Base-by-base conservation (phyloP, 2,797 vertebrate genomes). In the Siniperca obscura region DNA sequence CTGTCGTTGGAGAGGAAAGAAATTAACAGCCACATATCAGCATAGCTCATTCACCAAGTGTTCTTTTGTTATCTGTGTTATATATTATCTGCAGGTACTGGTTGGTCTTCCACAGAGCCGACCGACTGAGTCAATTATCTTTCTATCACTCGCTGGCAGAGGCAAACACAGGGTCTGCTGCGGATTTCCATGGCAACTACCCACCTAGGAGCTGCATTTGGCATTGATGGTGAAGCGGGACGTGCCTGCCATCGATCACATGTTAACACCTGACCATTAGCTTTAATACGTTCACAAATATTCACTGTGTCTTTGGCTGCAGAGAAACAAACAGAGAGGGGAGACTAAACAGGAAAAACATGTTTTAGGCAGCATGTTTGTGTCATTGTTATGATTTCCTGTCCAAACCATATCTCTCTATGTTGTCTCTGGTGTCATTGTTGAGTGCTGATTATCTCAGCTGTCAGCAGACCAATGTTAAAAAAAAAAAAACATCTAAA, bases 131-230 rank as follows among this genome's bases (percentile, higher is more conserved):
- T 88, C 81, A 64, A 80, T 91, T 86, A 86, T 87, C 84, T 87
- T 68, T 65, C 59, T 53, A 5, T 85, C 73, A 17, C 56, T 84
- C n/a, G 62, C 83, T 9, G 68, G 48, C 55, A 30, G 82, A 86
- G 77, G 74, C 86, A 91, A 88, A 87, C 86, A 80, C 70, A 6
- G 76, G 50, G 36, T 82, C 78, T 59, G 72, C 87, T 62, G 78
- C 69, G 69, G 67, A 90, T 95, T 92, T 85, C 94, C 93, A 93
- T 93, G 92, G 93, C 87, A 92, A 93, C 93, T n/a, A 52, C 68
- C 73, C 82, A 38, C 78, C 87, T 80, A 70, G 77, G 71, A 78
- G 89, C 82, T 74, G 12, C 2, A 57, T 52, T 68, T 9, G 10
- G 61, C 65, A 46, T 74, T 17, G 52, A 38, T 42, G 30, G 72